A percentile compares a stretch with the other conserved stretches of the same genome.
Evolutionary conservation across 2,888 invertebrate species (phyloP).

Genomic region (Megalurothrips usitatus): DNA sequence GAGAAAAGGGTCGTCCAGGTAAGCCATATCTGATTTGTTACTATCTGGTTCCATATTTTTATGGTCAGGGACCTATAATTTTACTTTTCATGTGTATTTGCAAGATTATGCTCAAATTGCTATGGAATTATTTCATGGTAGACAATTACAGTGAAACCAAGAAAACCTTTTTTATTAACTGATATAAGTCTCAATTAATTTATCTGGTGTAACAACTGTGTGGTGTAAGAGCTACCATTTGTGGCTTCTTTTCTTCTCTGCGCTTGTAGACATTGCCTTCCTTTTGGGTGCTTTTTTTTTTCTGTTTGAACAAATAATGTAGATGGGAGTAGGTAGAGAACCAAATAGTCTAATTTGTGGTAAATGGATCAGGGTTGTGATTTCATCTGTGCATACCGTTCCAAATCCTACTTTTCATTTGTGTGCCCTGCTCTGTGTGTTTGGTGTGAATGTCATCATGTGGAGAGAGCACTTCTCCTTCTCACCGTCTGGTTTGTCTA

Average conservation of each 20-base stretch:
- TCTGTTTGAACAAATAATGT: neutral
- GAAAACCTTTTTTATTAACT: neutral
- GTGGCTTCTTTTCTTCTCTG: slow-evolving; percentile 22
- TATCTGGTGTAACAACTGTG: slow-evolving; percentile 5
- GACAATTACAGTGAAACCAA: neutral
- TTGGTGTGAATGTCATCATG: neutral
- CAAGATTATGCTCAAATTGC: neutral
- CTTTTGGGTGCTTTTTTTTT: slow-evolving; percentile 23
- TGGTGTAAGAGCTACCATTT: slow-evolving; percentile 26
- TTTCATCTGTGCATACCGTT: slow-evolving; percentile 22
- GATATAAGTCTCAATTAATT: neutral
- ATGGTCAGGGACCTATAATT: slow-evolving; percentile 31
- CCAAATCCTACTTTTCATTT: slow-evolving; percentile 20
- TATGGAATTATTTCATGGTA: neutral
- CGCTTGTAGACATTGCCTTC: slow-evolving; percentile 15
- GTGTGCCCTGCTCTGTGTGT: slow-evolving; percentile 32
- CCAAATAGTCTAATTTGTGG: slow-evolving; percentile 33
- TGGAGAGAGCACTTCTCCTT: slow-evolving; percentile 19
- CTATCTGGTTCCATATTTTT: slow-evolving; percentile 35
- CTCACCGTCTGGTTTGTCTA: slow-evolving; percentile 29
- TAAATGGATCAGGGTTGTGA: slow-evolving; percentile 28
- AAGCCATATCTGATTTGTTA: slow-evolving; percentile 42
- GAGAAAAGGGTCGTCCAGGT: slow-evolving; percentile 63
- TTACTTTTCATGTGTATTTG: slow-evolving; percentile 29
- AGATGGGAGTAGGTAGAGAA: slow-evolving; percentile 31